Percentiles rank a stretch among this genome's conserved stretches.
These are phyloP conservation scores for Dromiciops gliroides DNA, from an alignment of 2,113 vertebrate species.

Conservation along the genomic window DNA sequence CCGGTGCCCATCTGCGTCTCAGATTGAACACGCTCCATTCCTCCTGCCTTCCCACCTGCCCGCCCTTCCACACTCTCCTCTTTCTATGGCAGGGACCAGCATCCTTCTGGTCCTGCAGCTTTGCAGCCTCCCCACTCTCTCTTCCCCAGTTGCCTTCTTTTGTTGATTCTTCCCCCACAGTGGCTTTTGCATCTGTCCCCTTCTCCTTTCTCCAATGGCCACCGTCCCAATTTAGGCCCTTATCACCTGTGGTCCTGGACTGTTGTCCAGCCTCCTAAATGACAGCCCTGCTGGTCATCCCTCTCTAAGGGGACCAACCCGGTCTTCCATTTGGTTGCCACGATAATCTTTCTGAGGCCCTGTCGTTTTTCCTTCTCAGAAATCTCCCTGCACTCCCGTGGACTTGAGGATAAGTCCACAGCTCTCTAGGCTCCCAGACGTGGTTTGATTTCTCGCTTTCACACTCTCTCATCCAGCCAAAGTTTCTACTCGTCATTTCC, in stretches of 20 bases:
- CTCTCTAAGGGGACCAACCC: neutral
- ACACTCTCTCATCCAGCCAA: neutral
- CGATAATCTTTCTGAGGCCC: neutral
- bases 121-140: neutral
- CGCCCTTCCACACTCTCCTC: neutral
- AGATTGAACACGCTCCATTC: neutral
- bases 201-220: neutral
- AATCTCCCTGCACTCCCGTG: neutral
- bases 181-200: neutral
- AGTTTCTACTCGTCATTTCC: neutral
- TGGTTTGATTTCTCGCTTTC: neutral
- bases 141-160: neutral
- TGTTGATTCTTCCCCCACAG: neutral
- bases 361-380: neutral
- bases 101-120: neutral
- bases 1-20: neutral
- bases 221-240: neutral
- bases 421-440: neutral
- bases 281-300: neutral
- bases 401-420: neutral
- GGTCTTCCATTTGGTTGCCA: neutral
- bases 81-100: neutral
- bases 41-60: neutral
- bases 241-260: too few relatives aligned
- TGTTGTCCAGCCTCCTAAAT: neutral